phyloP scores from a whole-genome alignment of 37 sponge, comb jelly and placozoan genomes.

The Oscarella lobularis region DNA sequence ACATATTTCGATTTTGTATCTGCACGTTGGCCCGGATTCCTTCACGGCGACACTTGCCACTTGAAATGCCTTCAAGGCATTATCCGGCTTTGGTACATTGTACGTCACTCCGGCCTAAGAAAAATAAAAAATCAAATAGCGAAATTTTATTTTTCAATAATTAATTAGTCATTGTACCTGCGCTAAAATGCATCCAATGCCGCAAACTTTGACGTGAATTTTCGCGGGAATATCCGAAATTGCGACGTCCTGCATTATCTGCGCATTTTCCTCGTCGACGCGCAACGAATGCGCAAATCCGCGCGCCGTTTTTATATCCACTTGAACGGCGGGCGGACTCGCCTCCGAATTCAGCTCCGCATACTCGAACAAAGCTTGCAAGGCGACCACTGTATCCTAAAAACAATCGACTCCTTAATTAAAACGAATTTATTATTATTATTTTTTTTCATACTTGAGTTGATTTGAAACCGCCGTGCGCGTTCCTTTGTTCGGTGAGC shows the following conservation, averaged over 20 bases:
- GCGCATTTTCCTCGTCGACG: neutral
- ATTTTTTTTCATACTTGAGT: conserved; percentile 7
- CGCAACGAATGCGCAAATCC: neutral
- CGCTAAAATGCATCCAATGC: neutral
- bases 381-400: neutral
- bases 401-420: neutral
- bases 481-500: conserved; percentile 8
- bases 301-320: neutral
- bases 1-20: neutral
- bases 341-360: neutral
- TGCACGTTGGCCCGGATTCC: no score
- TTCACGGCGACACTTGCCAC: no score
- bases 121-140: no score
- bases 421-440: neutral
- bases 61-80: neutral
- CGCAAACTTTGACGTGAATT: neutral
- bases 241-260: neutral
- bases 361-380: neutral
- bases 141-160: no score
- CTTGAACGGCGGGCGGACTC: neutral
- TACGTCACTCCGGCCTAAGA: neutral
- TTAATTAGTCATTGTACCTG: no score
- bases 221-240: neutral
- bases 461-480: conserved; percentile 5
- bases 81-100: neutral